Conservation (phyloP, 2,888 invertebrate genomes). For the Lacanobia oleracea region DNA sequence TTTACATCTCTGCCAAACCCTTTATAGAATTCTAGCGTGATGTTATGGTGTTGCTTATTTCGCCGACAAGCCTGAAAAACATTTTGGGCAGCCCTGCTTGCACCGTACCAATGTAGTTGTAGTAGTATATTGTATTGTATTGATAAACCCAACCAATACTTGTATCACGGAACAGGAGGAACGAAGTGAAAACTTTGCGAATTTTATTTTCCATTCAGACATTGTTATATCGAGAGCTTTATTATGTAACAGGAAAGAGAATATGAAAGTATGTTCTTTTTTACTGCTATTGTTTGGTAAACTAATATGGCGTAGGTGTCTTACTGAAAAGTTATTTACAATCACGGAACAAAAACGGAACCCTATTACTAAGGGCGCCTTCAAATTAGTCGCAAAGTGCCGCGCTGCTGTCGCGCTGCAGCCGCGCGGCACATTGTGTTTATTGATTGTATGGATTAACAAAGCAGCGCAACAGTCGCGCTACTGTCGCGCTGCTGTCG, state of each 20-base stretch:
- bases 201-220: conserved; percentile 33
- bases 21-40: neutral
- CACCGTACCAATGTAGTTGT: conserved; percentile 25
- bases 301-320: neutral
- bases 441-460: no score
- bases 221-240: conserved; percentile 2
- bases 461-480: no score
- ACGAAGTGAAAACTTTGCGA: conserved; percentile 7
- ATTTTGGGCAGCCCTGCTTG: conserved; percentile 15
- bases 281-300: neutral
- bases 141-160: conserved; percentile 24
- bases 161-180: conserved; percentile 17
- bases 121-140: conserved; percentile 11
- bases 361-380: no score
- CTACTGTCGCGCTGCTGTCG: no score
- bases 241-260: conserved; percentile 6
- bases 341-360: no score
- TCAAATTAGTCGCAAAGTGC: no score
- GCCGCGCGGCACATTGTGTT: no score
- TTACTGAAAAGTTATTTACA: neutral
- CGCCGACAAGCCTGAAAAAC: neutral
- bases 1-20: neutral
- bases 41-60: neutral
- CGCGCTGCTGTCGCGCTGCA: no score
- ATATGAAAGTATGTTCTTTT: no score